Evolutionary conservation across 1,140 invertebrate genomes (phyloP), one percentile per base, ranked within the genome.

Genomic region (Theocolax elegans): DNA sequence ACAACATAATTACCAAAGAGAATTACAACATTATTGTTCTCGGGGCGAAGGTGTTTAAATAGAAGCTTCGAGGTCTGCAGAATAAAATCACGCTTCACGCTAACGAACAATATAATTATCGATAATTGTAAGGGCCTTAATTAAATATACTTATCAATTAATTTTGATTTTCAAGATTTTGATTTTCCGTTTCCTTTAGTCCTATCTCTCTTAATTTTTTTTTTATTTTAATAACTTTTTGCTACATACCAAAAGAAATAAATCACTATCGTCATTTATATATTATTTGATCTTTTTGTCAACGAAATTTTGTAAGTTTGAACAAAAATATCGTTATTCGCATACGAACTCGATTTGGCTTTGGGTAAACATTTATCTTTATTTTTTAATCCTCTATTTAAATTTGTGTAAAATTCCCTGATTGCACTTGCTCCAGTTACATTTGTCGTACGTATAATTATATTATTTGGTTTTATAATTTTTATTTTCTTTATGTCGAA

Each of bases 141-240:
- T 74, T 73, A 71, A 70, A 40, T 75, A 75, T 77, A 76, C 83
- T 85, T 84, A 84, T 73, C 78, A 56, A 72, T 76, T 85, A 85
- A 83, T 84, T 85, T 85, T 85, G 83, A 85, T 85, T 84, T 54
- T 83, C 71, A 80, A 79, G 76, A 72, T 82, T 84, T 84, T 82
- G 79, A 80, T 83, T 85, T 77, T 79, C 40, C 69, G 67, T 79
- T 79, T 74, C 53, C 68, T 65, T 67, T 74, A 74, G 44, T 67
- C 42, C 68, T 74, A 51, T 72, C 58, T 75, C 54, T 70, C 75
- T 74, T 35, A 35, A 35, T 73, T 74, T 74, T 69, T 67, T 27
- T 46, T 62, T 19, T 64, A 15, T 10, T 25, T 25, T 51, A 38
- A 23, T 19, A 13, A 8, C 44, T 60, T 21, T 27, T 44, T 31